phyloP scores from a whole-genome alignment of 2,113 vertebrate genomes.

The Xenopus borealis region DNA sequence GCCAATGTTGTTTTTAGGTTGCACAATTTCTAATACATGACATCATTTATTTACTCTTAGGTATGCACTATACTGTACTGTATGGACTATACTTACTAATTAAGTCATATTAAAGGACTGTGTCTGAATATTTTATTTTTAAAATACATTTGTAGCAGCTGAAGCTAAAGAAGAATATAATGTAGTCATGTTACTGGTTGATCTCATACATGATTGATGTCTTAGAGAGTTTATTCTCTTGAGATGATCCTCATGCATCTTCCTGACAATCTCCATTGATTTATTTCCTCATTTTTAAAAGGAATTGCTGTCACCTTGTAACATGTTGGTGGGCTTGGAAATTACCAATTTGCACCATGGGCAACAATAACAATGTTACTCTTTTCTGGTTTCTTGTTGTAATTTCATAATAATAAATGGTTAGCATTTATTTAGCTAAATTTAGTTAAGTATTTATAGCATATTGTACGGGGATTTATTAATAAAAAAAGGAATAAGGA shows the following conservation, averaged over 20 bases:
- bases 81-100: too few relatives aligned
- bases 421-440: too few relatives aligned
- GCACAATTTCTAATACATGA: too few relatives aligned
- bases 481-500: too few relatives aligned
- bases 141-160: conserved; percentile 10
- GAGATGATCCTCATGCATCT: conserved; percentile 30
- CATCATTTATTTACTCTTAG: too few relatives aligned
- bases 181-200: conserved; percentile 10
- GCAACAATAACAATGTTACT: not conserved
- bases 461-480: too few relatives aligned
- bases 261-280: conserved; percentile 21
- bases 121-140: conserved; percentile 4
- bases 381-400: not conserved
- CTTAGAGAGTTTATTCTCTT: conserved; percentile 20
- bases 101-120: not conserved
- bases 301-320: not conserved
- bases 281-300: conserved; percentile 15
- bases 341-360: not conserved
- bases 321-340: not conserved
- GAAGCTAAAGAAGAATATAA: conserved; percentile 16
- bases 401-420: too few relatives aligned
- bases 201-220: conserved; percentile 26
- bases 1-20: too few relatives aligned
- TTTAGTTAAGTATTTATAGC: too few relatives aligned
- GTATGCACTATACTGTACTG: too few relatives aligned